Evolutionary conservation across 2,797 vertebrate species (phyloP), one percentile per base, ranked within the genome.

Genomic region (Mus minutoides): DNA sequence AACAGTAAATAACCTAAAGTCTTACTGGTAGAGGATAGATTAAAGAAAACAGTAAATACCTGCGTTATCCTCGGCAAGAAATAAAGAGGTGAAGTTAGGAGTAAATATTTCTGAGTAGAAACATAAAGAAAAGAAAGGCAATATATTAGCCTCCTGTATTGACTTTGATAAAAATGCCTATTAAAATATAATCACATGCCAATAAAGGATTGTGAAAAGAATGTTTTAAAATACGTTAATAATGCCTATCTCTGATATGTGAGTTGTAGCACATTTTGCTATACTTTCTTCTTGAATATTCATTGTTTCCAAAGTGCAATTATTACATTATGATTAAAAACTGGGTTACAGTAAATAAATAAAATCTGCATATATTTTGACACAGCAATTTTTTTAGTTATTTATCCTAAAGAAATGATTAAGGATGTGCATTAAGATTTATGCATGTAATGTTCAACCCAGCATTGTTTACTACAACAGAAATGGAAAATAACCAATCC

Each of bases 321-420:
- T 95, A 93, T 86, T 94, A 76, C 31, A 92, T 90, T 94, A 90
- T 86, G 80, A 94, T 96, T 96, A 97, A 97, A 97, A 97, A 96
- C 60, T 88, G 80, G 92, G 91, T 85, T 95, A 94, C 4, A 78
- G 62, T 90, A 95, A 95, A 95, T 96, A 97, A 97, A 94, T 96
- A 88, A 96, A 96, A 92, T 93, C 94, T 95, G 90, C 90, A 95
- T 87, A 94, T 86, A 56, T 56, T 96, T 95, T 96, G 88, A 93
- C 88, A 96, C 76, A 97, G 95, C 91, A 97, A 97, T 96, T 94
- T 96, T 90, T 90, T 37, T 83, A 92, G 94, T 90, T 97, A 96
- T 96, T 97, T 93, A 97, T 97, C 84, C 77, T 93, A 88, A 96
- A 96, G 91, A 96, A 97, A 97, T 96, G 49, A 97, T 95, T 97